Evolutionary conservation across 2,113 vertebrate species (phyloP).

Genomic region (Recurvirostra avosetta): DNA sequence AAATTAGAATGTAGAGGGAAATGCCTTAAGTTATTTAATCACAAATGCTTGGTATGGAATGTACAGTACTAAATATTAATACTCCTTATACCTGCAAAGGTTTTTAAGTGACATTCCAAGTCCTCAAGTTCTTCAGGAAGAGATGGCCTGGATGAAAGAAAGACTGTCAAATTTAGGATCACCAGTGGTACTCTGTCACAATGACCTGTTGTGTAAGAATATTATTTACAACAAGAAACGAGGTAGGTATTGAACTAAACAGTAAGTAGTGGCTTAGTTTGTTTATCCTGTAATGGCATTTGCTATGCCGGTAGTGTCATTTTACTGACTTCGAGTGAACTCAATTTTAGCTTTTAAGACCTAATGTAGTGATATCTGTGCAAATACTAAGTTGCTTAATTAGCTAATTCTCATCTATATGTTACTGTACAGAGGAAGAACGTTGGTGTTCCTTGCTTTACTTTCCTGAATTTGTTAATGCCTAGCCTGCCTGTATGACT

Average conservation of each 20-base stretch:
- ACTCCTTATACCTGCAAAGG: slow-evolving; percentile 67
- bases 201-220: slow-evolving; percentile 98
- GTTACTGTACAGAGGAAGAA: background rate
- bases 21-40: background rate
- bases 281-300: background rate
- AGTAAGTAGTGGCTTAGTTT: slow-evolving; percentile 47
- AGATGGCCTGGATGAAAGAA: slow-evolving; percentile 94
- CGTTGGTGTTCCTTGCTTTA: background rate
- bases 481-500: background rate
- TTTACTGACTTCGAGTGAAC: background rate
- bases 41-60: background rate
- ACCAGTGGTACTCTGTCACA: slow-evolving; percentile 97
- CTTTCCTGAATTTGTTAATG: background rate
- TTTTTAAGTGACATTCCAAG: slow-evolving; percentile 86
- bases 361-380: background rate
- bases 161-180: slow-evolving; percentile 89
- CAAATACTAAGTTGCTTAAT: background rate
- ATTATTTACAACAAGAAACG: slow-evolving; percentile 93
- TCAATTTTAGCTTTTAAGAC: background rate
- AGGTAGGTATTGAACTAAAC: slow-evolving; percentile 81
- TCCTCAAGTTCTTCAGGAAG: slow-evolving; percentile 82
- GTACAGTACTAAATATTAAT: background rate
- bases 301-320: background rate
- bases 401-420: background rate
- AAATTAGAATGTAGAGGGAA: background rate